Evolutionary conservation across 2,797 vertebrate species (phyloP).

Genomic region (Silurus lanzhouensis): DNA sequence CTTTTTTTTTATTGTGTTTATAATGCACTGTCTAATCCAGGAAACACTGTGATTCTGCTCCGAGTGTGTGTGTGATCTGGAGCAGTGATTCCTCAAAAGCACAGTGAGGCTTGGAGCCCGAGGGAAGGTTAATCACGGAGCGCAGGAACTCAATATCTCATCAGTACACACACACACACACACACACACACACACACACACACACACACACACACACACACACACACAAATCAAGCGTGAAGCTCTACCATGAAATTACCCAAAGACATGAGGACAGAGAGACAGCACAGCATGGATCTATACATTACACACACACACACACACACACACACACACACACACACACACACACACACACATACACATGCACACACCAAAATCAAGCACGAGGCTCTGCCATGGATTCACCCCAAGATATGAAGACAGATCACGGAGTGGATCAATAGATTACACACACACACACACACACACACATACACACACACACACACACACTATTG

Average conservation of each 20-base stretch:
- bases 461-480: neutral
- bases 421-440: too few species aligned
- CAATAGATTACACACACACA: too few species aligned
- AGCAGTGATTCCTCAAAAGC: conserved; percentile 2
- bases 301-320: neutral
- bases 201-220: neutral
- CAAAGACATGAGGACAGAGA: neutral
- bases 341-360: neutral
- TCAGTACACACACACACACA: neutral
- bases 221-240: neutral
- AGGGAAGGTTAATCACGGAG: neutral
- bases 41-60: neutral
- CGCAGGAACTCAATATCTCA: conserved; percentile 19
- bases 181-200: neutral
- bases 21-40: neutral
- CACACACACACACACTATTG: neutral
- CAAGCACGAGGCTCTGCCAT: too few species aligned
- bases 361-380: neutral
- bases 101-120: neutral
- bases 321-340: neutral
- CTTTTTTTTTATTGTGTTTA: neutral
- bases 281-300: neutral
- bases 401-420: too few species aligned
- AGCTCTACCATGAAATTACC: neutral
- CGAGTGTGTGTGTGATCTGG: neutral